Base-by-base conservation (phyloP, 1,140 invertebrate genomes). In the Brachionus koreanus region DNA sequence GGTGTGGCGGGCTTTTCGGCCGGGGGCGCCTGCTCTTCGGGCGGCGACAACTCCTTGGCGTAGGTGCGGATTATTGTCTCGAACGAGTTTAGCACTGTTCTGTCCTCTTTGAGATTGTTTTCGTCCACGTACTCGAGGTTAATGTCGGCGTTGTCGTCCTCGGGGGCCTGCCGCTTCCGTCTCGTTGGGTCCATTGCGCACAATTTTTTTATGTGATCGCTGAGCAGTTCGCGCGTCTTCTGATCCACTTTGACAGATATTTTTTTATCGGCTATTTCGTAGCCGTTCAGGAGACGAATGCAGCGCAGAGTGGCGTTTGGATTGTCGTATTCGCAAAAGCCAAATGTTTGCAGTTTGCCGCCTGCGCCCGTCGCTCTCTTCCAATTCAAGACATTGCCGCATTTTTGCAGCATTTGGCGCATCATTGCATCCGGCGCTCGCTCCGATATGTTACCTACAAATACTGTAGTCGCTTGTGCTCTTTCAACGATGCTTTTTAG, bases 391-490 rank as follows among this genome's bases (percentile, higher is more conserved):
- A 98, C 95, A 84, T 94, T 92, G 1, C 97, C 97, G 91, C 96
- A 91, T 85, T 88, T 87, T 90, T 90, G 92, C 65, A 98, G 89
- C 85, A 98, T 93, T 85, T 95, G 93, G 84, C 96, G 91, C 9
- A 99, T 93, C 93, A 99, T 95, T 9, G 93, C 91, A 88, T 99
- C 96, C 0, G 95, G 95, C 57, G 95, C 96, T 85, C 93, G 92
- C 84, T 98, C 95, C 86, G 94, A 95, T 82, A 99, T 99, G 89
- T 98, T 99, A 25, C 97, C 97, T 63, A 98, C 95, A 90, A 99
- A 99, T 0, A 99, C 96, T 16, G 96, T 98, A 13, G 98, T 96
- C 0, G 82, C 49, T 19, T 52, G 61, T 10, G 43, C 16, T 82
- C 79, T 33, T 13, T 43, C 35, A 43, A 82, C 25, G 16, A 46